phyloP scores from a whole-genome alignment of 2,797 vertebrate genomes.

The Todus mexicanus region DNA sequence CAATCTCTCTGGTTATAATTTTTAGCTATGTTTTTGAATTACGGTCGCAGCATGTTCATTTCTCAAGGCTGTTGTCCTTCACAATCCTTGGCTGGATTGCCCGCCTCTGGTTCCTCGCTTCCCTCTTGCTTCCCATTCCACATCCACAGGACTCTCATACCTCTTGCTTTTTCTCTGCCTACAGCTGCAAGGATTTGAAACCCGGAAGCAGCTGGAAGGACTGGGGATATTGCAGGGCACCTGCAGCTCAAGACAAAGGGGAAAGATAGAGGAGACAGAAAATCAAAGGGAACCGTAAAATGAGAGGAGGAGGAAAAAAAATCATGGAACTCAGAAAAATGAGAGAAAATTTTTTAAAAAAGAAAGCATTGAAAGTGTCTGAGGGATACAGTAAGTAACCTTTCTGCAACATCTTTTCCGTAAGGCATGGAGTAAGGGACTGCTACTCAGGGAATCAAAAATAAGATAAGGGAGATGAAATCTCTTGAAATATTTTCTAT shows the following conservation, averaged over 20 bases:
- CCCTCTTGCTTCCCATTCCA: not conserved
- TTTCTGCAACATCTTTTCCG: not conserved
- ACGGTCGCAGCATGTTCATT: fast-evolving
- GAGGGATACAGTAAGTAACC: not conserved
- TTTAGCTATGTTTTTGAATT: not conserved
- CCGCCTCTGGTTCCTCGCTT: not conserved
- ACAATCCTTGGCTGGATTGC: fast-evolving
- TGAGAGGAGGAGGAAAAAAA: not conserved
- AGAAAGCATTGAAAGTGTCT: not conserved
- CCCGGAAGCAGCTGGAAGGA: not conserved
- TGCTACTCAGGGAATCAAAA: not conserved
- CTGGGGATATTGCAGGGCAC: not conserved
- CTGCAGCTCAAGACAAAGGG: not conserved
- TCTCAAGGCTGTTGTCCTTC: not conserved
- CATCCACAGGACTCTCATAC: fast-evolving
- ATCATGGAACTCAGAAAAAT: not conserved
- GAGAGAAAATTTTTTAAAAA: not conserved
- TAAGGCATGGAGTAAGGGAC: not conserved
- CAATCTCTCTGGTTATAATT: not conserved
- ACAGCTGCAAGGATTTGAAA: not conserved
- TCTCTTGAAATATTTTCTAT: not conserved
- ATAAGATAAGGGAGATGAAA: not conserved
- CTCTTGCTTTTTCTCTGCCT: not conserved
- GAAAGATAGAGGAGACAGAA: not conserved
- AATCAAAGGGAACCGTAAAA: not conserved